Percentiles rank a stretch among this genome's conserved stretches.
phyloP scores from a whole-genome alignment of 2,888 invertebrate species.

The Andricus quercusramuli region DNA sequence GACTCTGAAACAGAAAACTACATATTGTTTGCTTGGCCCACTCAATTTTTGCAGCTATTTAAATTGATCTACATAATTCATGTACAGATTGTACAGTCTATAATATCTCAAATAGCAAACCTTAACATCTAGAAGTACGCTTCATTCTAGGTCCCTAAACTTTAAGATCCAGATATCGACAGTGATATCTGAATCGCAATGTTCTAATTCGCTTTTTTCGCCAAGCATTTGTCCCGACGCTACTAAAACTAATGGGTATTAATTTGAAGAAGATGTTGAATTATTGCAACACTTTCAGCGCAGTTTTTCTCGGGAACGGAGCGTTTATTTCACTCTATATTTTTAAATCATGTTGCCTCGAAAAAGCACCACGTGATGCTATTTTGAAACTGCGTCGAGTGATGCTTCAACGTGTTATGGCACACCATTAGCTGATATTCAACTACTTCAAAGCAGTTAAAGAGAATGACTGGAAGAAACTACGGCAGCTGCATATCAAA shows the following conservation, averaged over 20 bases:
- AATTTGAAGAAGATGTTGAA: neutral
- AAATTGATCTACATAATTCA: no score
- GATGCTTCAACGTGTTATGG: slow-evolving; percentile 26
- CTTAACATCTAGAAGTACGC: no score
- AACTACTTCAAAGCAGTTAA: slow-evolving; percentile 16
- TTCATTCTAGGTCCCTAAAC: no score
- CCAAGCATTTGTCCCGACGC: neutral
- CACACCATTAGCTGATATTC: slow-evolving; percentile 33
- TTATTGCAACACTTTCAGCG: neutral
- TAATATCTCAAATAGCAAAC: no score
- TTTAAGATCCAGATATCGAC: no score
- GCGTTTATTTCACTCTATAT: slow-evolving; percentile 18
- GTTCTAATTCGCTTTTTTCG: neutral
- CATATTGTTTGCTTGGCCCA: no score
- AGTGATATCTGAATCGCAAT: no score
- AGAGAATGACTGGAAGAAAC: neutral
- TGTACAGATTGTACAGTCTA: no score
- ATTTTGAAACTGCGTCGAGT: slow-evolving; percentile 31
- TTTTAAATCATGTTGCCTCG: slow-evolving; percentile 34
- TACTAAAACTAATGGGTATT: neutral
- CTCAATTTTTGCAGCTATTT: no score
- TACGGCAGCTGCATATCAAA: neutral
- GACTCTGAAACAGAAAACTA: no score
- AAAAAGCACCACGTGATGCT: slow-evolving; percentile 33
- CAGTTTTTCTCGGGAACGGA: slow-evolving; percentile 13